These are phyloP conservation scores for Lycophotia porphyrea DNA, from an alignment of 2,888 invertebrate species.

Conservation along the genomic window DNA sequence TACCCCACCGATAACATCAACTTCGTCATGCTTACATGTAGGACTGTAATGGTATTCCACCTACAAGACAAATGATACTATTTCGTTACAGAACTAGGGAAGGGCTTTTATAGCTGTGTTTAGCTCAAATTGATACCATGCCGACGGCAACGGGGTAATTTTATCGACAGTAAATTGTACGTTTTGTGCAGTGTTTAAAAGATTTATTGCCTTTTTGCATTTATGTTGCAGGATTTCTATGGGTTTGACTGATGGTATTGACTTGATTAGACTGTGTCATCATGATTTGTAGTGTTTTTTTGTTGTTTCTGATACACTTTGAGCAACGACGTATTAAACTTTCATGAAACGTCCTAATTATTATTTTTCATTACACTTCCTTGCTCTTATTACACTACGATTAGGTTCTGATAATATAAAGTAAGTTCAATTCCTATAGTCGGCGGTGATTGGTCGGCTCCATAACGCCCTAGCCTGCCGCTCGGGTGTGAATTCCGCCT, in stretches of 20 bases:
- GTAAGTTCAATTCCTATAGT: too few relatives aligned
- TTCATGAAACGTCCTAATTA: neutral
- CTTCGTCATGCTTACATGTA: constrained; percentile 50
- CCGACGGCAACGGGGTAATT: constrained; percentile 55
- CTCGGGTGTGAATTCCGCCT: too few relatives aligned
- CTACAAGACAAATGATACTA: constrained; percentile 72
- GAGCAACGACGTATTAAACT: neutral
- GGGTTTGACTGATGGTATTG: constrained; percentile 26
- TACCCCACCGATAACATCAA: constrained; percentile 52
- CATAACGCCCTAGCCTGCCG: too few relatives aligned
- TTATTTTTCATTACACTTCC: neutral
- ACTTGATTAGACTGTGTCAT: constrained; percentile 1
- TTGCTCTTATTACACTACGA: too few relatives aligned
- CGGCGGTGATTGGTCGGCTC: too few relatives aligned
- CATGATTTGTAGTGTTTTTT: neutral
- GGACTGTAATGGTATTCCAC: constrained; percentile 42
- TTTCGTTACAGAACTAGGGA: constrained; percentile 67
- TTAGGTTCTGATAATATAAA: too few relatives aligned
- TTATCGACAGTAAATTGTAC: constrained; percentile 35
- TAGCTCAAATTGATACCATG: constrained; percentile 52
- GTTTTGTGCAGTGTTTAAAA: constrained; percentile 25
- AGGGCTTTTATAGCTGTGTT: constrained; percentile 45
- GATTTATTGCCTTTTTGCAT: constrained; percentile 49
- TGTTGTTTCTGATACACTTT: neutral
- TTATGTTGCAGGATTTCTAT: neutral